Conservation (phyloP, 1,140 invertebrate genomes). For the Trachelipus rathkii region DNA sequence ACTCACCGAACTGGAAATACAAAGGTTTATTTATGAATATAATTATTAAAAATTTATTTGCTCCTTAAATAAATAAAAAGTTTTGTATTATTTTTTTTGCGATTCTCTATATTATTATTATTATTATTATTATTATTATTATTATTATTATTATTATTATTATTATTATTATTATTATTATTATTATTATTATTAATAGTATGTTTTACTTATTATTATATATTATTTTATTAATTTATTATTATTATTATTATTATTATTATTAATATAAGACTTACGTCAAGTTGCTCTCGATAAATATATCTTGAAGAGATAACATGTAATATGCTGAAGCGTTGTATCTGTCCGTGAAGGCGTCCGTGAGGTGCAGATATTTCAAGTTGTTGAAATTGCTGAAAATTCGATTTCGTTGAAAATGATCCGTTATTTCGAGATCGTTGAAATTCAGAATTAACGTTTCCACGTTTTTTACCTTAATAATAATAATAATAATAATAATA, state of each 20-base stretch:
- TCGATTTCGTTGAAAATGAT: not conserved
- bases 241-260: not conserved
- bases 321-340: slow-evolving; percentile 17
- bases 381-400: slow-evolving; percentile 20
- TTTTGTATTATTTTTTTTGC: not conserved
- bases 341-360: slow-evolving; percentile 20
- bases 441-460: slow-evolving; percentile 20
- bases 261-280: not conserved
- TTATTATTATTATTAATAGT: not conserved
- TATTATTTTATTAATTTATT: not conserved
- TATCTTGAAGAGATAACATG: slow-evolving; percentile 20
- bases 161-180: not conserved
- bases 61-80: too few relatives aligned
- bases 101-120: not conserved
- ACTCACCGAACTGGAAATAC: too few relatives aligned
- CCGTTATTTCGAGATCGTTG: slow-evolving; percentile 24
- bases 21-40: too few relatives aligned
- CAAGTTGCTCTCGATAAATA: slow-evolving; percentile 22
- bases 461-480: slow-evolving; percentile 12
- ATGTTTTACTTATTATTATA: not conserved
- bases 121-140: not conserved
- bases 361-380: slow-evolving; percentile 14
- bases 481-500: not conserved
- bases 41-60: too few relatives aligned
- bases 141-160: not conserved